Conservation (phyloP, 92 coral and sea anemone species). For the Chrysogorgia sp. region DNA sequence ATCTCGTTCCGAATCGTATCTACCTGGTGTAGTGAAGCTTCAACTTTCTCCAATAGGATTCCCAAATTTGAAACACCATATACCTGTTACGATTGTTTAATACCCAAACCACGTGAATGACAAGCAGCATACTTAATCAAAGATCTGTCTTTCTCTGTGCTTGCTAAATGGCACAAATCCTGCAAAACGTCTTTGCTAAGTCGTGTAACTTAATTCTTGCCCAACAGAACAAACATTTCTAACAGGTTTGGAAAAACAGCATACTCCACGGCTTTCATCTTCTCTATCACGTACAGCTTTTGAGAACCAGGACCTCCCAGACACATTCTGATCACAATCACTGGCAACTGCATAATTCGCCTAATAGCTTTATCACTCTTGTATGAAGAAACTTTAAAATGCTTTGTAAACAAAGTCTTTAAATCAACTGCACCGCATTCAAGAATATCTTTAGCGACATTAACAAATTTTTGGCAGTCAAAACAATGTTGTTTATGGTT, state of each 20-base stretch:
- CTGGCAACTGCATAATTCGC: slow-evolving; percentile 63
- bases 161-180: slow-evolving; percentile 52
- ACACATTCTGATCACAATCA: slow-evolving; percentile 53
- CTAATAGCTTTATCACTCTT: slow-evolving; percentile 61
- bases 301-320: slow-evolving; percentile 66
- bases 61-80: slow-evolving; percentile 46
- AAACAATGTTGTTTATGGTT: slow-evolving; percentile 18
- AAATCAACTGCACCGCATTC: slow-evolving; percentile 54
- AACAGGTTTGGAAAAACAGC: slow-evolving; percentile 45
- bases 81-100: slow-evolving; percentile 23
- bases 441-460: slow-evolving; percentile 56
- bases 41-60: slow-evolving; percentile 43
- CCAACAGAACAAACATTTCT: slow-evolving; percentile 36
- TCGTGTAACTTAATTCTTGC: background rate
- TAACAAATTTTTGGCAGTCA: slow-evolving; percentile 49
- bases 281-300: slow-evolving; percentile 56
- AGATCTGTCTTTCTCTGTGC: slow-evolving; percentile 44
- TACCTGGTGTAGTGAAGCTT: slow-evolving; percentile 50
- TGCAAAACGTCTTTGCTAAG: slow-evolving; percentile 48
- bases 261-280: slow-evolving; percentile 52
- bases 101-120: slow-evolving; percentile 18
- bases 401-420: slow-evolving; percentile 36
- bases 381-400: slow-evolving; percentile 40
- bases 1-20: no score
- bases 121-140: slow-evolving; percentile 52